Percentiles rank a stretch among this genome's conserved stretches.
phyloP scores from a whole-genome alignment of 2,797 vertebrate genomes.

The Cossypha dichroa region DNA sequence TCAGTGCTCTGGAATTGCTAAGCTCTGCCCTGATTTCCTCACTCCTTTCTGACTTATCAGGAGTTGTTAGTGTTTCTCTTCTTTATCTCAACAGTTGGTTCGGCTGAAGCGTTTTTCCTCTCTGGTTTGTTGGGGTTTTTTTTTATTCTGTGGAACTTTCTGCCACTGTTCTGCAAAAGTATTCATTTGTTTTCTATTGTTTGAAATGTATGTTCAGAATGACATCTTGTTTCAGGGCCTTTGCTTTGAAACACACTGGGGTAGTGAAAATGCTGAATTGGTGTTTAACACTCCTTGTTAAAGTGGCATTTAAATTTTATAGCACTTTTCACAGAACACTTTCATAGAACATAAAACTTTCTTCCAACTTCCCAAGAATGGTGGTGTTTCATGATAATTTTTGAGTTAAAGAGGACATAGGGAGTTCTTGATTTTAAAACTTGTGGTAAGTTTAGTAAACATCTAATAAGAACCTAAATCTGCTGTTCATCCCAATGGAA shows the following conservation, averaged over 20 bases:
- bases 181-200: background rate
- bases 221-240: background rate
- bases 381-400: background rate
- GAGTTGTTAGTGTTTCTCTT: background rate
- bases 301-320: background rate
- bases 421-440: background rate
- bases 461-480: background rate
- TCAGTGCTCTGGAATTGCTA: background rate
- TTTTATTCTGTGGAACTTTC: background rate
- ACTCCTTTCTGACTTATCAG: background rate
- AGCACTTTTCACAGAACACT: background rate
- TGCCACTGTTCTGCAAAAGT: background rate
- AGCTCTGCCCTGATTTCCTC: background rate
- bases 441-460: background rate
- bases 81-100: background rate
- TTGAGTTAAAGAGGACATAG: background rate
- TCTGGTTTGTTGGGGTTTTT: background rate
- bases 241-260: background rate
- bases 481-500: background rate
- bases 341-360: background rate
- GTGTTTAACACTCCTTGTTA: background rate
- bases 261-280: background rate
- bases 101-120: background rate
- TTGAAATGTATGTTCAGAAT: background rate
- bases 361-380: background rate